Evolutionary conservation across 2,888 invertebrate genomes (phyloP).

Genomic region (Eristalis pertinax): DNA sequence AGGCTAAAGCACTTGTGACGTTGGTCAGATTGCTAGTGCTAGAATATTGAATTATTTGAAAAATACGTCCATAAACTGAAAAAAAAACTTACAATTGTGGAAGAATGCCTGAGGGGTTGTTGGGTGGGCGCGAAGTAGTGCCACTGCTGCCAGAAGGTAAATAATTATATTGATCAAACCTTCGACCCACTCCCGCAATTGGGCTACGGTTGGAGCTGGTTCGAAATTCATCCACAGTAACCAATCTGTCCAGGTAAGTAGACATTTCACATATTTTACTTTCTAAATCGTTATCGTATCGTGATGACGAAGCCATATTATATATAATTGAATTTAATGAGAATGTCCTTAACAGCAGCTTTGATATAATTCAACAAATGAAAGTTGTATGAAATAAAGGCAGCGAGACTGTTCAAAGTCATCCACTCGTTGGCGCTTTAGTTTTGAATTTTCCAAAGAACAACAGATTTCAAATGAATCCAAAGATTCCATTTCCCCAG

Average conservation of each 20-base stretch:
- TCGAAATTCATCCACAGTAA: not conserved
- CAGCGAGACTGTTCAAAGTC: too few relatives aligned
- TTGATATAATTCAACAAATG: not conserved
- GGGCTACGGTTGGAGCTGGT: not conserved
- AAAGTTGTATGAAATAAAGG: too few relatives aligned
- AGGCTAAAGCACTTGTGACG: slow-evolving; percentile 37
- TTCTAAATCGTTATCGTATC: slow-evolving; percentile 5
- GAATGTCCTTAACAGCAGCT: not conserved
- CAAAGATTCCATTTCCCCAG: slow-evolving; percentile 8
- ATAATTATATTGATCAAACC: not conserved
- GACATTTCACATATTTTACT: slow-evolving; percentile 31
- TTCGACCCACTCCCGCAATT: not conserved
- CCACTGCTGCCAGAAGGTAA: not conserved
- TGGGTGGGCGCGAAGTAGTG: not conserved
- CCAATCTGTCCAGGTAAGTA: slow-evolving; percentile 14
- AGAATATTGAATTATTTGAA: not conserved
- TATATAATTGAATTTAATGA: not conserved
- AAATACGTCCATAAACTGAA: not conserved
- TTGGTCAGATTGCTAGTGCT: not conserved
- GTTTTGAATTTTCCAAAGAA: slow-evolving; percentile 20
- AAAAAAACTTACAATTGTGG: not conserved
- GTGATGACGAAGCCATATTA: slow-evolving; percentile 6
- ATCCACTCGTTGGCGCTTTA: not conserved
- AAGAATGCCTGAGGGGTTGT: not conserved
- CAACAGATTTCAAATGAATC: slow-evolving; percentile 11